Conservation (phyloP, 2,888 invertebrate genomes). For the Glyphotaelius pellucidus region DNA sequence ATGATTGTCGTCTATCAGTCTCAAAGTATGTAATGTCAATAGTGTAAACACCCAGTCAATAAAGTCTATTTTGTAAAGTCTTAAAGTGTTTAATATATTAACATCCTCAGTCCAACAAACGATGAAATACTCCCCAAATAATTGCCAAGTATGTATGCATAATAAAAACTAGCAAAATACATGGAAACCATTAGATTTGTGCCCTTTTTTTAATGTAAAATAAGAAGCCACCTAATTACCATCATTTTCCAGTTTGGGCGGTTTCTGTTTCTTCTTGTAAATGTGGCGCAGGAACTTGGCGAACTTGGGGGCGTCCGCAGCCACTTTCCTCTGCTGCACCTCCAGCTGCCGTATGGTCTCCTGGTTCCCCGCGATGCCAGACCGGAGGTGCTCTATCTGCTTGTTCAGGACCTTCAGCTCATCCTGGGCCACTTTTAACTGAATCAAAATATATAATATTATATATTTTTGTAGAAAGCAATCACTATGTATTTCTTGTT, state of each 20-base stretch:
- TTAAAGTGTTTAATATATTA: too few relatives aligned
- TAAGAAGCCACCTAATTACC: background rate
- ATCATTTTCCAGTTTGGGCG: conserved; percentile 75
- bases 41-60: too few relatives aligned
- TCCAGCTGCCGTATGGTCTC: conserved; percentile 78
- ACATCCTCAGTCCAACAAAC: too few relatives aligned
- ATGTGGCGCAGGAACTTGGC: conserved; percentile 87
- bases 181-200: too few relatives aligned
- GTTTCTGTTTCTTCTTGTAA: conserved; percentile 89
- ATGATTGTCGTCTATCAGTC: too few relatives aligned
- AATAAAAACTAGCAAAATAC: too few relatives aligned
- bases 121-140: too few relatives aligned
- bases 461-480: too few relatives aligned
- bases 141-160: too few relatives aligned
- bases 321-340: conserved; percentile 77
- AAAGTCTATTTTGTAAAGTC: too few relatives aligned
- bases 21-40: too few relatives aligned
- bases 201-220: background rate
- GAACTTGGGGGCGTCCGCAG: conserved; percentile 74
- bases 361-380: conserved; percentile 68
- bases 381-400: conserved; percentile 72
- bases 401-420: conserved; percentile 75
- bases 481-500: too few relatives aligned
- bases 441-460: background rate
- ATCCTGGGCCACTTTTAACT: conserved; percentile 76